phyloP scores from a whole-genome alignment of 2,888 invertebrate genomes.

The Imbricaverruca yamaguchii region DNA sequence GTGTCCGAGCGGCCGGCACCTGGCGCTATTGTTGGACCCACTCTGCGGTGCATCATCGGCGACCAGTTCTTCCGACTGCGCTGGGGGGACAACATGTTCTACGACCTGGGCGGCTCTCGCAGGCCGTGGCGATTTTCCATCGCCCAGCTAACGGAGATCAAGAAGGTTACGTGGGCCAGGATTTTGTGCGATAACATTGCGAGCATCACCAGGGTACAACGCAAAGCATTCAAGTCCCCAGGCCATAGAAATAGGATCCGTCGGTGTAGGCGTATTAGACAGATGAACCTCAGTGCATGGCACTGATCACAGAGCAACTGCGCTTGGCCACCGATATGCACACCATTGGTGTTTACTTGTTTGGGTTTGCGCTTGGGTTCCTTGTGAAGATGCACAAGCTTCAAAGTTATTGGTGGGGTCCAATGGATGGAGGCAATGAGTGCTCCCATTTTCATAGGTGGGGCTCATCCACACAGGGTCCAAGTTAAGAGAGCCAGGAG shows the following conservation, averaged over 20 bases:
- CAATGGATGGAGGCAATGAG: too few species aligned
- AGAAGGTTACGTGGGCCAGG: constrained; percentile 55
- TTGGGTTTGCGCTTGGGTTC: too few species aligned
- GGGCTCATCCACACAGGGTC: too few species aligned
- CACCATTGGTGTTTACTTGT: too few species aligned
- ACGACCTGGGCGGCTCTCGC: constrained; percentile 36
- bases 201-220: not conserved
- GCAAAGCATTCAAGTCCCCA: not conserved
- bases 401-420: too few species aligned
- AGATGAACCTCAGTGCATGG: too few species aligned
- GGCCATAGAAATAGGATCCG: not conserved
- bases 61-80: not conserved
- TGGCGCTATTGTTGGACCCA: not conserved
- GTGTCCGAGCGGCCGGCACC: not conserved
- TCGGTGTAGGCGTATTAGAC: not conserved
- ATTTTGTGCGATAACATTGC: constrained; percentile 59
- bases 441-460: too few species aligned
- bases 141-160: constrained; percentile 55
- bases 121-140: constrained; percentile 44
- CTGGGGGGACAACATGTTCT: not conserved
- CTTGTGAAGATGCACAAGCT: too few species aligned
- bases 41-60: not conserved
- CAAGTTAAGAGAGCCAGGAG: too few species aligned
- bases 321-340: too few species aligned
- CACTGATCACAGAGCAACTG: too few species aligned